phyloP scores from a whole-genome alignment of 1,140 invertebrate genomes.

The Saxidomus purpurata region DNA sequence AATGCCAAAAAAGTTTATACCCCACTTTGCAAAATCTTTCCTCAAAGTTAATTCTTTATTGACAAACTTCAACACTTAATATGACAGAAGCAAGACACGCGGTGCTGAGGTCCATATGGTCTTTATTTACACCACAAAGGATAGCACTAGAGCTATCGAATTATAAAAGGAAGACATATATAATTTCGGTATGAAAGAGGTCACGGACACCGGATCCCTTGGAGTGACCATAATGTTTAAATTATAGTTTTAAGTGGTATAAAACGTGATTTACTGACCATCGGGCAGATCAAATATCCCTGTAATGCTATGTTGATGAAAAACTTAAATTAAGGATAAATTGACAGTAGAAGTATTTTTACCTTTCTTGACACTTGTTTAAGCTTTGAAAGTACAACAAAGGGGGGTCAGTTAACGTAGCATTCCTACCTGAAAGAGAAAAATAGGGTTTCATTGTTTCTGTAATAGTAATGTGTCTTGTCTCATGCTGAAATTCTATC shows the following conservation, averaged over 20 bases:
- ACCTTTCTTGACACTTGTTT: background rate
- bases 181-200: background rate
- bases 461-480: no score
- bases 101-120: background rate
- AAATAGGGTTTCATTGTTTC: no score
- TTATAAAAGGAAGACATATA: slow-evolving; percentile 37
- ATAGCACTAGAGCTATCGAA: background rate
- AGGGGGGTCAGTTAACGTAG: background rate
- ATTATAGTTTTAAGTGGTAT: slow-evolving; percentile 18
- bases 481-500: no score
- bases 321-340: background rate
- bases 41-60: no score
- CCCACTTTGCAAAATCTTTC: no score
- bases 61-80: no score
- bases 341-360: background rate
- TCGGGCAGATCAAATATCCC: background rate
- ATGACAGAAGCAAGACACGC: no score
- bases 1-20: no score
- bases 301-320: slow-evolving; percentile 22
- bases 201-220: background rate
- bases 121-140: slow-evolving; percentile 1
- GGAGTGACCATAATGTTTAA: slow-evolving; percentile 36
- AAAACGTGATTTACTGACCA: slow-evolving; percentile 23
- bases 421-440: no score
- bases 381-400: background rate